Conservation (phyloP, 2,888 invertebrate species). For the Seira ritae region DNA sequence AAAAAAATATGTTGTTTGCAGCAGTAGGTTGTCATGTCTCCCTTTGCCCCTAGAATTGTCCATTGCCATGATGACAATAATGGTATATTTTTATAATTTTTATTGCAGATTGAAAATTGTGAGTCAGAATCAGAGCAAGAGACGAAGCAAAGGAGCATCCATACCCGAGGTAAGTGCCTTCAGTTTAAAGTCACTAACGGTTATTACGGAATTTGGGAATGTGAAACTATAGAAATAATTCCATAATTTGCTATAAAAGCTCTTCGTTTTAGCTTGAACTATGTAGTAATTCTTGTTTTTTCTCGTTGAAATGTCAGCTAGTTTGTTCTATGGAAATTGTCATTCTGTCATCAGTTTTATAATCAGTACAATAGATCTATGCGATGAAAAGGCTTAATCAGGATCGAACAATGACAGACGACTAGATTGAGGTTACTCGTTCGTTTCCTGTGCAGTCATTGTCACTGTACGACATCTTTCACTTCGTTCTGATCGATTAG, state of each 20-base stretch:
- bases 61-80: not conserved
- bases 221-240: no score
- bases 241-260: no score
- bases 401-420: no score
- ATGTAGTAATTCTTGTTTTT: no score
- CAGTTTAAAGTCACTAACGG: no score
- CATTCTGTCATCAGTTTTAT: constrained; percentile 5
- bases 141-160: constrained; percentile 34
- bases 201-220: no score
- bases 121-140: constrained; percentile 57
- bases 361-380: no score
- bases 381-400: no score
- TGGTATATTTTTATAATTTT: constrained; percentile 22
- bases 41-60: not conserved
- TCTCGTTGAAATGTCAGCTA: no score
- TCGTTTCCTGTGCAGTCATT: no score
- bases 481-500: not conserved
- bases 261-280: no score
- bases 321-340: not conserved
- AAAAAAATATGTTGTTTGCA: not conserved
- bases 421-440: no score
- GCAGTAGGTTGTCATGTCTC: not conserved
- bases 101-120: constrained; percentile 64
- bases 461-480: not conserved
- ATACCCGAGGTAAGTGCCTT: constrained; percentile 47